A percentile compares a stretch with the other conserved stretches of the same genome.
phyloP scores from a whole-genome alignment of 2,888 invertebrate species.

The Sphecodes monilicornis region DNA sequence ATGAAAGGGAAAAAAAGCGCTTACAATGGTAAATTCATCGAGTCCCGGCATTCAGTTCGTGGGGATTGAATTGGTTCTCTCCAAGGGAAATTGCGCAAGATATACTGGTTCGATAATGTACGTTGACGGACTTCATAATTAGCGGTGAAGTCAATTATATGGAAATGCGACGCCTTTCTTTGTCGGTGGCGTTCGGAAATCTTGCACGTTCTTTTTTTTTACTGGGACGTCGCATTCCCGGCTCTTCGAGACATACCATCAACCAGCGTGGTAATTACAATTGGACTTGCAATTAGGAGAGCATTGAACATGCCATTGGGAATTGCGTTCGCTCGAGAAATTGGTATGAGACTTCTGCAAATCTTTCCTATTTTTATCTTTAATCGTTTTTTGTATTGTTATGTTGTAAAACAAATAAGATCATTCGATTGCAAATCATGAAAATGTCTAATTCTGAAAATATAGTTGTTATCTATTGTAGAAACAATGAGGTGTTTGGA shows the following conservation, averaged over 20 bases:
- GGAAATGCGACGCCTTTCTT: conserved; percentile 48
- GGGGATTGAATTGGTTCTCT: conserved; percentile 51
- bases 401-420: not conserved
- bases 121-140: conserved; percentile 63
- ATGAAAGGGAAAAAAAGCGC: conserved; percentile 18
- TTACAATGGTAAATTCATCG: conserved; percentile 54
- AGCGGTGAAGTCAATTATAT: conserved; percentile 62
- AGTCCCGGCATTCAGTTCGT: conserved; percentile 50
- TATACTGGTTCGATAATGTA: conserved; percentile 58
- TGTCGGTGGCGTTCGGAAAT: conserved; percentile 42
- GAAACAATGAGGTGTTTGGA: not conserved
- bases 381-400: not conserved
- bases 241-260: conserved; percentile 13
- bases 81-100: conserved; percentile 46
- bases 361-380: not conserved
- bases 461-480: not conserved
- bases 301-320: not conserved
- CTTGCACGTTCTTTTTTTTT: conserved; percentile 40
- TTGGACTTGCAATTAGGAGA: not conserved
- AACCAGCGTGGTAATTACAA: conserved; percentile 17
- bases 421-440: not conserved
- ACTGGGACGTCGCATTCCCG: conserved; percentile 17
- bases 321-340: conserved; percentile 1
- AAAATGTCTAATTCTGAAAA: not conserved
- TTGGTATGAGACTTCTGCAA: not conserved